Conservation (phyloP, 2,888 invertebrate genomes). For the Microctonus aethiopoides region DNA sequence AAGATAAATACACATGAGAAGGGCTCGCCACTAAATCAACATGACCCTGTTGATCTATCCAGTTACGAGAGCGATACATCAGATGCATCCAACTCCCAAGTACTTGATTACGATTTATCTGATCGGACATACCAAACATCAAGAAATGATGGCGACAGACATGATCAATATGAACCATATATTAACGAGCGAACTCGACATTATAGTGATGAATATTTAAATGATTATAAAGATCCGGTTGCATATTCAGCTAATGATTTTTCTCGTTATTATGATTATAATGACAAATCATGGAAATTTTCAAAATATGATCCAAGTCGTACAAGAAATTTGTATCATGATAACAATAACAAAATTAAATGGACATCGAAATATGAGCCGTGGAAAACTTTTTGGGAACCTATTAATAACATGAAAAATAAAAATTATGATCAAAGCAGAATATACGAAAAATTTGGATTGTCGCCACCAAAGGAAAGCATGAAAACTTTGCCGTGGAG, state of each 20-base stretch:
- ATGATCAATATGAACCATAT: constrained; percentile 41
- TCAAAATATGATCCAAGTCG: constrained; percentile 34
- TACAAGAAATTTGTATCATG: background rate
- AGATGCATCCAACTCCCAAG: constrained; percentile 26
- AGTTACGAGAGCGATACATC: constrained; percentile 37
- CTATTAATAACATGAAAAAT: background rate
- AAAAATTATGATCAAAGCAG: constrained; percentile 22
- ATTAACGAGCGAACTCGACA: constrained; percentile 30
- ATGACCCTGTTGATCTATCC: constrained; percentile 29
- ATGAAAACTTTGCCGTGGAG: constrained; percentile 13
- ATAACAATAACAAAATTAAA: constrained; percentile 6
- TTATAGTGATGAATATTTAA: constrained; percentile 32
- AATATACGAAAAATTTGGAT: constrained; percentile 33
- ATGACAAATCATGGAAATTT: constrained; percentile 21
- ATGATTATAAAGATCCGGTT: constrained; percentile 32
- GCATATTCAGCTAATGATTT: constrained; percentile 26
- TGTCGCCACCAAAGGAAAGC: constrained; percentile 36
- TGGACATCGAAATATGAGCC: constrained; percentile 10
- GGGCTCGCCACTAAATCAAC: constrained; percentile 38
- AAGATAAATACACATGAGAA: constrained; percentile 51
- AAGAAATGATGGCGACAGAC: constrained; percentile 25
- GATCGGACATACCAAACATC: constrained; percentile 39
- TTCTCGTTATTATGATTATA: constrained; percentile 23
- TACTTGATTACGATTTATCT: constrained; percentile 46
- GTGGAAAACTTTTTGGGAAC: constrained; percentile 8